Conservation (phyloP, 1,140 invertebrate genomes). For the Musca domestica region DNA sequence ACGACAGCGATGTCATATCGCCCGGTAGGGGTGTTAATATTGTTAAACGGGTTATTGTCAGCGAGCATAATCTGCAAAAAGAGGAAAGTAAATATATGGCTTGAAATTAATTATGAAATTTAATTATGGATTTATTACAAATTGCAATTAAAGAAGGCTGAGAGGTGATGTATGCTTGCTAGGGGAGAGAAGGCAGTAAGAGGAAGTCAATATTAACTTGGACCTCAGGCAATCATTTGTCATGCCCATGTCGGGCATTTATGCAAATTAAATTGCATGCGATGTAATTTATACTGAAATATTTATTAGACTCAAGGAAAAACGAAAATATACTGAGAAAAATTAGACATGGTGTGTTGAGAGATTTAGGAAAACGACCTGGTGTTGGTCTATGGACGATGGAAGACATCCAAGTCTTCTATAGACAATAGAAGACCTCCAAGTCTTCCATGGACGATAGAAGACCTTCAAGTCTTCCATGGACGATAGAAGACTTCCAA, state of each 20-base stretch:
- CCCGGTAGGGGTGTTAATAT: slow-evolving; percentile 78
- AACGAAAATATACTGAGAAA: too few relatives aligned
- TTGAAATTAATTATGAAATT: neutral
- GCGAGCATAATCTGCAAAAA: slow-evolving; percentile 78
- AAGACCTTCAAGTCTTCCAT: too few relatives aligned
- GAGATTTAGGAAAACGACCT: too few relatives aligned
- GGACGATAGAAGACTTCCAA: too few relatives aligned
- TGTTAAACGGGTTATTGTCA: slow-evolving; percentile 83
- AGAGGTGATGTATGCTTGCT: neutral
- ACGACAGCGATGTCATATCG: slow-evolving; percentile 83
- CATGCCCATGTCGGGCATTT: neutral
- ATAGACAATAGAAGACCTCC: too few relatives aligned
- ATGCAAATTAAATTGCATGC: too few relatives aligned
- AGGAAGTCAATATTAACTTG: neutral
- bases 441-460: too few relatives aligned
- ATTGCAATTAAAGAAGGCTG: neutral
- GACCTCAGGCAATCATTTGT: neutral
- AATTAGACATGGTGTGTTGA: too few relatives aligned
- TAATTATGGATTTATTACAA: neutral
- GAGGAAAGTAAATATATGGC: slow-evolving; percentile 5
- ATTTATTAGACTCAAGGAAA: too few relatives aligned
- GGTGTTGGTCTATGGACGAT: too few relatives aligned
- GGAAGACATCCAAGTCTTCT: too few relatives aligned
- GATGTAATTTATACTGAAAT: too few relatives aligned
- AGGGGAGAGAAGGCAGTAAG: neutral